Evolutionary conservation across 2,797 vertebrate species (phyloP).

Genomic region (Xiphorhynchus erythropygius): DNA sequence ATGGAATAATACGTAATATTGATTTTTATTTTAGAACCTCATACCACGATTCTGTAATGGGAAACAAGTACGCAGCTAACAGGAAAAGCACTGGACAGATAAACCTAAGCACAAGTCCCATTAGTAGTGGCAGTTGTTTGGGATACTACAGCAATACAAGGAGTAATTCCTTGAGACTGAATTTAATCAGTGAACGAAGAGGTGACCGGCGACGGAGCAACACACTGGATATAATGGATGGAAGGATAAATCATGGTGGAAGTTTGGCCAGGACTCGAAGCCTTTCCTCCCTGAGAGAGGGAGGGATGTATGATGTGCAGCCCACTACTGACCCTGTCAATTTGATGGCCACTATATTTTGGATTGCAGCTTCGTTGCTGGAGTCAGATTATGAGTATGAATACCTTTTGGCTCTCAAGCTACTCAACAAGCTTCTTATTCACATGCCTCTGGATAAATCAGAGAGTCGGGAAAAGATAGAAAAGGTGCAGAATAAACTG

Average conservation of each 20-base stretch:
- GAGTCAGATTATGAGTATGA: constrained; percentile 99
- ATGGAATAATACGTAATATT: not conserved
- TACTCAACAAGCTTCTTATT: constrained; percentile 93
- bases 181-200: constrained; percentile 86
- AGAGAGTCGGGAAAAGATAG: constrained; percentile 92
- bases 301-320: constrained; percentile 80
- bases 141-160: constrained; percentile 81
- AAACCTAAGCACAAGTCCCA: constrained; percentile 87
- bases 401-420: constrained; percentile 93
- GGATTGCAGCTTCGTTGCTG: constrained; percentile 93
- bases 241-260: constrained; percentile 86
- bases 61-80: constrained; percentile 93
- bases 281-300: constrained; percentile 91
- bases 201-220: constrained; percentile 91
- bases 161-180: constrained; percentile 93
- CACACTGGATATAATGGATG: constrained; percentile 93
- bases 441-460: constrained; percentile 93
- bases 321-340: constrained; percentile 91
- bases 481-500: constrained; percentile 90
- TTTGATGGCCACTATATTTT: constrained; percentile 97
- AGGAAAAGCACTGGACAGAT: constrained; percentile 98
- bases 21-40: constrained; percentile 80
- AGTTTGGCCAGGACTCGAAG: constrained; percentile 95
- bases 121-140: constrained; percentile 80
- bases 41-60: constrained; percentile 86